Evolutionary conservation across 1,140 invertebrate genomes (phyloP).

Genomic region (Leguminivora glycinivorella): DNA sequence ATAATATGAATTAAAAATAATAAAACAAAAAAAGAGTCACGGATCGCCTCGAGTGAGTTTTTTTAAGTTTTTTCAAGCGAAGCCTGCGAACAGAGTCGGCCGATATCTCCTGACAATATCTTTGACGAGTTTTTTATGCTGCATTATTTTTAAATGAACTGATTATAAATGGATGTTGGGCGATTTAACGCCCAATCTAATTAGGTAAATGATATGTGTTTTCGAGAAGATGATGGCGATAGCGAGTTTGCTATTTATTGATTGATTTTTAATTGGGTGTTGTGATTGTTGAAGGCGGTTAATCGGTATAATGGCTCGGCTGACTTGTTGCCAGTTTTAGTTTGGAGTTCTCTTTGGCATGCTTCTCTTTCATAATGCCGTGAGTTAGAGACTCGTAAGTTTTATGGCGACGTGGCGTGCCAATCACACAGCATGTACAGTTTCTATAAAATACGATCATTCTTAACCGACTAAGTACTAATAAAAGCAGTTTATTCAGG

Average conservation of each 20-base stretch:
- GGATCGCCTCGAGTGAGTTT: conserved; percentile 74
- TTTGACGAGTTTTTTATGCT: conserved; percentile 77
- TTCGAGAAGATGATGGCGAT: conserved; percentile 54
- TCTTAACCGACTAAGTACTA: not conserved
- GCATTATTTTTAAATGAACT: conserved; percentile 77
- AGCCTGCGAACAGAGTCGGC: conserved; percentile 68
- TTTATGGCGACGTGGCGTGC: conserved; percentile 20
- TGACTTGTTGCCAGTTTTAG: not conserved
- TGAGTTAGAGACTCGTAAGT: conserved; percentile 19
- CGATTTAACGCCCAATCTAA: conserved; percentile 79
- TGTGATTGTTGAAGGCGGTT: conserved; percentile 31
- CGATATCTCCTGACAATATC: conserved; percentile 76
- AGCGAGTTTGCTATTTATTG: conserved; percentile 53
- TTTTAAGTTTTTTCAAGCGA: conserved; percentile 64
- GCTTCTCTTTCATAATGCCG: conserved; percentile 22
- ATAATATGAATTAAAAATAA: conserved; percentile 80
- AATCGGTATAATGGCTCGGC: conserved; percentile 4
- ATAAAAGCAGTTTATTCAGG: conserved; percentile 1
- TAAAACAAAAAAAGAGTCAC: conserved; percentile 78
- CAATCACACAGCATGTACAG: not conserved
- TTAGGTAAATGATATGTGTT: conserved; percentile 79
- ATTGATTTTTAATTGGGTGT: conserved; percentile 55
- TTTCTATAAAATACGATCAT: not conserved
- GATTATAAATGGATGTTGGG: conserved; percentile 77
- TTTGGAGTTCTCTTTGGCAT: not conserved